Base-by-base conservation (phyloP, 1,140 invertebrate genomes). In the Cotesia chilonis region DNA sequence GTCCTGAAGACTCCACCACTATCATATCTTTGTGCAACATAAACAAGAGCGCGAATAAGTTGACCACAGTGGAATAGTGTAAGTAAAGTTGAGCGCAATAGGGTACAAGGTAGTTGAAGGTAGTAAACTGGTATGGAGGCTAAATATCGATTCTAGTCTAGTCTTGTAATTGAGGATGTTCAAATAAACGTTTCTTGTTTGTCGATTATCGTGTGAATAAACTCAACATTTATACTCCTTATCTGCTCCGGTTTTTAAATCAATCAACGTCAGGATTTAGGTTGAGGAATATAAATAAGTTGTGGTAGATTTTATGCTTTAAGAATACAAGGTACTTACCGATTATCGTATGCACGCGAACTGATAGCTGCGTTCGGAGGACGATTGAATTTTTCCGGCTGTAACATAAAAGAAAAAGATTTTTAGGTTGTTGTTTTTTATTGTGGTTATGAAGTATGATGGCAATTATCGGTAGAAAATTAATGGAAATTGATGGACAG, bases 341-440 rank as follows among this genome's bases (percentile, higher is more conserved):
- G 85, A 99, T 98, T 79, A 99, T 98, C 70, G 96, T 95, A 88
- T 99, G 96, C 55, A 99, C 98, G 81, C 97, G 90, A 41, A 99
- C 96, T 63, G 97, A 96, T 20, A 99, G 90, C 85, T 99, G 97
- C 47, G 97, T 99, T 80, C 98, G 91, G 74, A 99, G 90, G 76
- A 99, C 94, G 83, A 99, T 92, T 60, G 97, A 95, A 89, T 98
- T 98, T 88, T 98, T 98, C 81, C 96, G 94, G 85, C 97, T 99
- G 91, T 54, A 92, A 91, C 83, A 89, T 81, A 88, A 84, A 89
- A 85, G 82, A 86, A 81, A 82, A 80, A 65, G 47, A 1, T 28
- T 28, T 28, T 28, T 28, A 28, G 28, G 28, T 28, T 1, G 28
- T 28, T 28, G 28, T 28, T 28, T 28, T 28, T 28, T 28, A 28